A percentile compares a stretch with the other conserved stretches of the same genome.
phyloP scores from a whole-genome alignment of 2,888 invertebrate genomes.

The Temnothorax ravouxi region DNA sequence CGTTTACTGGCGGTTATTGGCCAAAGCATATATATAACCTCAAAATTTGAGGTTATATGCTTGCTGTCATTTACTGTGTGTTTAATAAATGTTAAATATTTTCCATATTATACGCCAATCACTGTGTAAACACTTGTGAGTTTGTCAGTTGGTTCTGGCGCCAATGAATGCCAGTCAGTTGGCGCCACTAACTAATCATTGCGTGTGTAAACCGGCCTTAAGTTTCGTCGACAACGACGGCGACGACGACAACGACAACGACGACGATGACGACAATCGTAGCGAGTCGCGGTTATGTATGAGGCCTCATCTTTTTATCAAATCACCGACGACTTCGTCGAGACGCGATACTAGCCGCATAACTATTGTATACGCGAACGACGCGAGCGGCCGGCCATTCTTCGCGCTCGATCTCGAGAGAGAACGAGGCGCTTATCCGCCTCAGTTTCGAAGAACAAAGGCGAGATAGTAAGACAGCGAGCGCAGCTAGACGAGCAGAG shows the following conservation, averaged over 20 bases:
- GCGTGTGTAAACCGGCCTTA: too few relatives aligned
- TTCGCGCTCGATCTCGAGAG: constrained; percentile 43
- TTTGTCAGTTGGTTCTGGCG: too few relatives aligned
- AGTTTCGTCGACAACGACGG: constrained; percentile 22
- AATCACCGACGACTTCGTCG: constrained; percentile 47
- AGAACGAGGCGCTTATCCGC: constrained; percentile 54
- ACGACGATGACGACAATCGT: constrained; percentile 2
- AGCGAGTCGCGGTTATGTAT: constrained; percentile 27
- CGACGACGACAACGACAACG: background rate
- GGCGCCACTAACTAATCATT: too few relatives aligned
- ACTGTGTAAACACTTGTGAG: too few relatives aligned
- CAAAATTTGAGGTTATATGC: too few relatives aligned
- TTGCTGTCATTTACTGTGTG: too few relatives aligned
- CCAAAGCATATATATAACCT: too few relatives aligned
- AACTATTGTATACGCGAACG: constrained; percentile 43
- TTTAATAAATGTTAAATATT: too few relatives aligned
- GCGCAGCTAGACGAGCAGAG: constrained; percentile 50
- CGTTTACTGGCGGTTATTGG: too few relatives aligned
- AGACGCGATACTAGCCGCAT: constrained; percentile 50
- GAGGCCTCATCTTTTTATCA: constrained; percentile 42
- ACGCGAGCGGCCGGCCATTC: constrained; percentile 47
- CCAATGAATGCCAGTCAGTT: too few relatives aligned
- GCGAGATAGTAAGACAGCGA: constrained; percentile 55
- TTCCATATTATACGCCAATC: too few relatives aligned
- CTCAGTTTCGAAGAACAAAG: constrained; percentile 65